Evolutionary conservation across 2,888 invertebrate species (phyloP).

Genomic region (Himalopsyche kuldschensis): DNA sequence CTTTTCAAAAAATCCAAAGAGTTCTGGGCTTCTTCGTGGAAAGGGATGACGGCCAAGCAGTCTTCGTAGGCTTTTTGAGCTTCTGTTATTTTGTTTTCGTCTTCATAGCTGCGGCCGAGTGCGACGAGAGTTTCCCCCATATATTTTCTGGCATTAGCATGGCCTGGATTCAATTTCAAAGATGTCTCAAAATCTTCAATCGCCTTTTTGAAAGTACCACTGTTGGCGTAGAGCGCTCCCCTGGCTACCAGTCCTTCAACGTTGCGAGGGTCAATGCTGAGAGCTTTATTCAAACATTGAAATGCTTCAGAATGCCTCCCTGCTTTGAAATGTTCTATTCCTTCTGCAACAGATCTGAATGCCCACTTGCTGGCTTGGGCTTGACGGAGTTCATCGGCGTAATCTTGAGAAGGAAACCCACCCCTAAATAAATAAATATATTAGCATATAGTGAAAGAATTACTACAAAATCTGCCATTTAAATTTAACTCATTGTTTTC

Average conservation of each 20-base stretch:
- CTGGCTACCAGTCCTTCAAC: constrained; percentile 91
- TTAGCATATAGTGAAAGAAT: constrained; percentile 35
- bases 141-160: constrained; percentile 92
- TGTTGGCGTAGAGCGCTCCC: constrained; percentile 91
- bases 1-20: constrained; percentile 80
- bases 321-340: constrained; percentile 91
- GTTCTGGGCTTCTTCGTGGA: constrained; percentile 84
- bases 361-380: constrained; percentile 93
- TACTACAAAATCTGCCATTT: background rate
- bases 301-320: constrained; percentile 93
- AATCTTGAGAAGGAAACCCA: constrained; percentile 78
- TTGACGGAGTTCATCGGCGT: constrained; percentile 81
- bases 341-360: constrained; percentile 90
- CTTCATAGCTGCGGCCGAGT: constrained; percentile 84
- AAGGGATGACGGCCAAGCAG: constrained; percentile 80
- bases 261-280: constrained; percentile 88
- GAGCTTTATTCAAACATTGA: constrained; percentile 89
- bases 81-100: constrained; percentile 82
- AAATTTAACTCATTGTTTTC: background rate
- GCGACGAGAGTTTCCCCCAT: constrained; percentile 92
- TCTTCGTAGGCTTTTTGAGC: constrained; percentile 84
- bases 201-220: constrained; percentile 90
- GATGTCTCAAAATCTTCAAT: constrained; percentile 94
- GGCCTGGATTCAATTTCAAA: constrained; percentile 82
- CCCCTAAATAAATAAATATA: too few relatives aligned